phyloP scores from a whole-genome alignment of 1,140 invertebrate species.

The Brachionus manjavacas region DNA sequence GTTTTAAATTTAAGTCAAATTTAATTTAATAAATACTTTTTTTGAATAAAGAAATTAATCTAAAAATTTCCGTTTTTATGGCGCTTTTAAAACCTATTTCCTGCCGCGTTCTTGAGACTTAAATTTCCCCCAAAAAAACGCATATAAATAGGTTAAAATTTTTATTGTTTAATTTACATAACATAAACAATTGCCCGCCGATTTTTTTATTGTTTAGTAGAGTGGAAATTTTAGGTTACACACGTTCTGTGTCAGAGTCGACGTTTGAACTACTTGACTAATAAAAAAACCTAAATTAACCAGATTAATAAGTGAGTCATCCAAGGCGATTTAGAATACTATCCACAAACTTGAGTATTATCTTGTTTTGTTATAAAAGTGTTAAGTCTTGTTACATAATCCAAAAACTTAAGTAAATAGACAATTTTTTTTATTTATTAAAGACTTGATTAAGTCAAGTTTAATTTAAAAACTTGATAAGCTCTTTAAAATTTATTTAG shows the following conservation, averaged over 20 bases:
- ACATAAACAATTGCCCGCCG: background rate
- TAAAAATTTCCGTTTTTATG: background rate
- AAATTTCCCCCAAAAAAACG: background rate
- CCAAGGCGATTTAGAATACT: background rate
- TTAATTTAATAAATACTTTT: background rate
- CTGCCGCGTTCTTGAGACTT: background rate
- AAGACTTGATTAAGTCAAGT: background rate
- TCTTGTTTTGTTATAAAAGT: background rate
- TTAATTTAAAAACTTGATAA: background rate
- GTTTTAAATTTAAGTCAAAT: background rate
- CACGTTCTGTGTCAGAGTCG: background rate
- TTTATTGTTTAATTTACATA: slow-evolving; percentile 1
- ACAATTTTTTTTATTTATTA: background rate
- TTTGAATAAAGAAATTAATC: background rate
- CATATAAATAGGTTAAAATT: background rate
- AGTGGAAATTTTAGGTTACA: background rate
- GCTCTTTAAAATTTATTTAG: background rate
- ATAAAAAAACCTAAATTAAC: background rate
- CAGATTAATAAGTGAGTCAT: background rate
- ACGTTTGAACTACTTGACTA: background rate
- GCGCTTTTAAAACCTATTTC: background rate
- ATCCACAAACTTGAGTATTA: background rate
- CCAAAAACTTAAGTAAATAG: background rate
- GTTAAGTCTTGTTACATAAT: background rate
- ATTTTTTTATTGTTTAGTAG: background rate